Evolutionary conservation across 1,140 invertebrate species (phyloP).

Genomic region (Rhynchophorus ferrugineus): DNA sequence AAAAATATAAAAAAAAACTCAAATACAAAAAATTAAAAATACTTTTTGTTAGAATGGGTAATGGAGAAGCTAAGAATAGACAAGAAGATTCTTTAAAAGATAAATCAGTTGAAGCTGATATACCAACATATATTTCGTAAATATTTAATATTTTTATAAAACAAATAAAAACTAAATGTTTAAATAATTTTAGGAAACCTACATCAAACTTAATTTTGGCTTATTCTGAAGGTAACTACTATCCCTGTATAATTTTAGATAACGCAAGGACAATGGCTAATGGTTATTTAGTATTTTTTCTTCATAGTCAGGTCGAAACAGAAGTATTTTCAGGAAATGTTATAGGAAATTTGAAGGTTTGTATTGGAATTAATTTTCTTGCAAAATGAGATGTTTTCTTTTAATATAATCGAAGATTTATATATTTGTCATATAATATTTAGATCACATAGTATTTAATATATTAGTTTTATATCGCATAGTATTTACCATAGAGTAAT

Average conservation of each 20-base stretch:
- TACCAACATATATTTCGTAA: not conserved
- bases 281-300: slow-evolving; percentile 8
- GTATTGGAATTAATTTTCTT: too few species aligned
- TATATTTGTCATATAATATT: too few species aligned
- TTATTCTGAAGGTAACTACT: slow-evolving; percentile 6
- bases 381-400: too few species aligned
- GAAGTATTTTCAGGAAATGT: slow-evolving; percentile 3
- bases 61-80: not conserved
- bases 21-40: not conserved
- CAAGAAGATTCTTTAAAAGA: not conserved
- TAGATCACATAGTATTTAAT: too few species aligned
- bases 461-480: too few species aligned
- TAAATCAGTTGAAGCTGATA: not conserved
- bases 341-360: slow-evolving; percentile 10
- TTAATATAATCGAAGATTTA: too few species aligned
- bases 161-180: not conserved
- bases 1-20: too few species aligned
- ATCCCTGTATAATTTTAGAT: slow-evolving; percentile 10
- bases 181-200: slow-evolving; percentile 5
- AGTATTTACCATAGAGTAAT: too few species aligned
- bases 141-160: not conserved
- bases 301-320: slow-evolving; percentile 5
- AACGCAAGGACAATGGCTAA: not conserved
- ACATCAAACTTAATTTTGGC: slow-evolving; percentile 6
- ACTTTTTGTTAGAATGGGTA: not conserved